Conservation (phyloP, 53 echinoderm and acorn worm genomes). For the Echinarachnius parma region DNA sequence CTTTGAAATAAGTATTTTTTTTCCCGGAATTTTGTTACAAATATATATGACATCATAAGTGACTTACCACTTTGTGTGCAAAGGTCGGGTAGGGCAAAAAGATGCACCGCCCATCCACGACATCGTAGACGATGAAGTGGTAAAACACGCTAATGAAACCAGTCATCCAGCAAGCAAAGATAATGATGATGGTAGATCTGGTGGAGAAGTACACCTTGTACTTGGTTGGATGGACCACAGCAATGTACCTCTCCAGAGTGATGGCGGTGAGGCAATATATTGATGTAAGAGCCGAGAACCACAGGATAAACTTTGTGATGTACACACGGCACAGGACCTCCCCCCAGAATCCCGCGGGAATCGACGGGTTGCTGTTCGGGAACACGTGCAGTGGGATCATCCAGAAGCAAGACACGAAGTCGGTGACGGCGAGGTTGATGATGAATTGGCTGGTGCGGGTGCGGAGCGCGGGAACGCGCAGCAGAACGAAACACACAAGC, state of each 20-base stretch:
- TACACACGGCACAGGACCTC: constrained; percentile 75
- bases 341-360: constrained; percentile 56
- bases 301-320: constrained; percentile 78
- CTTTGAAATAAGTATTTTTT: no score
- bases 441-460: constrained; percentile 78
- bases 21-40: no score
- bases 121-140: constrained; percentile 66
- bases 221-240: constrained; percentile 72
- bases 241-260: constrained; percentile 79
- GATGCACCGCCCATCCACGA: constrained; percentile 32
- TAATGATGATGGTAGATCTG: constrained; percentile 39
- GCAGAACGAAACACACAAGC: constrained; percentile 75
- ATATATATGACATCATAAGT: no score
- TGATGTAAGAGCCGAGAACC: constrained; percentile 73
- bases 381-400: constrained; percentile 77
- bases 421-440: constrained; percentile 68
- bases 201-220: constrained; percentile 66
- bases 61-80: constrained; percentile 26
- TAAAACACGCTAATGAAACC: constrained; percentile 59
- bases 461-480: constrained; percentile 66
- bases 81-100: constrained; percentile 53
- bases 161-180: constrained; percentile 56
- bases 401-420: constrained; percentile 67
- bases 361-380: constrained; percentile 18
- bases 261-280: constrained; percentile 70